Percentiles rank a stretch among this genome's conserved stretches.
Evolutionary conservation across 35 echinoderm and acorn worm species (phyloP).

Genomic region (Ophioderma brevispina): DNA sequence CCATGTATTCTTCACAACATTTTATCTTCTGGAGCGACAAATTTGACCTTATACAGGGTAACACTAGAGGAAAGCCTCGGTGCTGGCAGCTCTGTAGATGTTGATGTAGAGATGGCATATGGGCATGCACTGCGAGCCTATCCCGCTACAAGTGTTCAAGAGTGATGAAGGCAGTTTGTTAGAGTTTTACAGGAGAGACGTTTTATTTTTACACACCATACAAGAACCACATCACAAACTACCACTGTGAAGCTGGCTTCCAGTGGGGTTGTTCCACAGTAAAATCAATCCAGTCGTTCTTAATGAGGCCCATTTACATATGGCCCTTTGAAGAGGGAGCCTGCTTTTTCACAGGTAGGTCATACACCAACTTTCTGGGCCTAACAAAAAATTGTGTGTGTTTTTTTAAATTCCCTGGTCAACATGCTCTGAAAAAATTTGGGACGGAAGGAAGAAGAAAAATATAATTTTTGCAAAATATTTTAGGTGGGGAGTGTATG

Average conservation of each 20-base stretch:
- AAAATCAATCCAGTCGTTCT: conserved; percentile 83
- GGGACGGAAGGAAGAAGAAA: no score
- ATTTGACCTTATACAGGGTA: no score
- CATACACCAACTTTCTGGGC: no score
- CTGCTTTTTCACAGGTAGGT: conserved; percentile 70
- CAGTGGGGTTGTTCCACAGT: conserved; percentile 64
- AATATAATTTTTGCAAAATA: no score
- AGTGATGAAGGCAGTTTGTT: no score
- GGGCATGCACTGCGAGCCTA: conserved; percentile 70
- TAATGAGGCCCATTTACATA: conserved; percentile 82
- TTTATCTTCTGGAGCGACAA: no score
- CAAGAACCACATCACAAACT: conserved; percentile 68
- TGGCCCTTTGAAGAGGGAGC: conserved; percentile 89
- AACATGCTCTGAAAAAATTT: no score
- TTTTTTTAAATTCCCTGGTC: no score
- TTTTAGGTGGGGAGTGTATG: no score
- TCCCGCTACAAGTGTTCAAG: conserved; percentile 78
- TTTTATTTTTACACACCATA: conserved; percentile 91
- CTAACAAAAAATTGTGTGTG: no score
- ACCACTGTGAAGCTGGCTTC: conserved; percentile 81
- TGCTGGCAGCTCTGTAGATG: conserved; percentile 54
- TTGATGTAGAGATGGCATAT: conserved; percentile 70
- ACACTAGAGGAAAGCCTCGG: conserved; percentile 51
- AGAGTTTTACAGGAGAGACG: no score
- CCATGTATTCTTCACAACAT: no score